A percentile compares a stretch with the other conserved stretches of the same genome.
These are phyloP conservation scores for Microplitis mediator DNA, from an alignment of 1,140 invertebrate genomes.

Conservation along the genomic window DNA sequence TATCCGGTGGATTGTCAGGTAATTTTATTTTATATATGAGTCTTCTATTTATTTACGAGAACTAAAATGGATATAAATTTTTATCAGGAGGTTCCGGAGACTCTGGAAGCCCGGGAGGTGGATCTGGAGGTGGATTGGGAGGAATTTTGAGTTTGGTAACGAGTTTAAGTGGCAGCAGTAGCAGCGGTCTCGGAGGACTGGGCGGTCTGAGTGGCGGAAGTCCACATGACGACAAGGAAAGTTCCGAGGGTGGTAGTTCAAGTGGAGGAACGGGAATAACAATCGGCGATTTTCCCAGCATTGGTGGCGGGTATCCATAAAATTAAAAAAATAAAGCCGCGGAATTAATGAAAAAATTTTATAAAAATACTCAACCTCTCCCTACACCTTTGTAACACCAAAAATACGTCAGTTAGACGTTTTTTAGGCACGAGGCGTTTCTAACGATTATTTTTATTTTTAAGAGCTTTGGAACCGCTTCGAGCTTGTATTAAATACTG, in stretches of 20 bases:
- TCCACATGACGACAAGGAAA: slow-evolving; percentile 44
- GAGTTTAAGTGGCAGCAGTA: slow-evolving; percentile 35
- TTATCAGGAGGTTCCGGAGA: slow-evolving; percentile 9
- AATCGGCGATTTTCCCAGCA: slow-evolving; percentile 41
- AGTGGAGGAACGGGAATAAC: slow-evolving; percentile 52
- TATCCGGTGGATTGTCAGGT: slow-evolving; percentile 46
- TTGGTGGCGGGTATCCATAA: slow-evolving; percentile 50
- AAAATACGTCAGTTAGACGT: neutral
- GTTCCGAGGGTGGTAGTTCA: slow-evolving; percentile 16
- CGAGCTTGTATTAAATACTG: neutral
- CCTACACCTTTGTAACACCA: too few species aligned
- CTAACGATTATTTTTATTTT: slow-evolving; percentile 3
- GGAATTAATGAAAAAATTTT: neutral
- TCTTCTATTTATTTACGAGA: neutral
- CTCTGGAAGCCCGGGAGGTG: neutral
- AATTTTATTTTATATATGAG: neutral
- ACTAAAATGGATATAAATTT: neutral
- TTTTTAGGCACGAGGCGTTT: slow-evolving; percentile 1
- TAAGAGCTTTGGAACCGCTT: slow-evolving; percentile 11
- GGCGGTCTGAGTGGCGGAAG: slow-evolving; percentile 64
- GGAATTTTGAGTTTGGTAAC: slow-evolving; percentile 36
- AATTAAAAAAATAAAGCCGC: slow-evolving; percentile 39
- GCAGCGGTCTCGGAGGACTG: slow-evolving; percentile 21
- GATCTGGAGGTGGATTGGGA: neutral
- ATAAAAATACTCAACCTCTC: neutral